A percentile compares a stretch with the other conserved stretches of the same genome.
These are phyloP conservation scores for Oxygymnocypris stewartii DNA, from an alignment of 2,113 vertebrate genomes.

Conservation along the genomic window DNA sequence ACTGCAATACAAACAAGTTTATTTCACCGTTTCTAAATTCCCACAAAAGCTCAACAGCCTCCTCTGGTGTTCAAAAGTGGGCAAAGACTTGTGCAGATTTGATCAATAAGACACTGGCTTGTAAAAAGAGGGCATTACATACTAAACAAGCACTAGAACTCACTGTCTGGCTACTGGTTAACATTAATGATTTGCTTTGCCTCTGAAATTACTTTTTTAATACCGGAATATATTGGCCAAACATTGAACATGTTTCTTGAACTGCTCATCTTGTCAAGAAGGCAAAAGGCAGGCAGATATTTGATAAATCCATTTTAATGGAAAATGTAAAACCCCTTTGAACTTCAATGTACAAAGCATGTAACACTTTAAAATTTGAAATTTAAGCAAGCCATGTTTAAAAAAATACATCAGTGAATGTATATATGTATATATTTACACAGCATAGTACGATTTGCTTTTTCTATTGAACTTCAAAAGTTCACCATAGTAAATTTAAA, in stretches of 20 bases:
- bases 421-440: slow-evolving; percentile 99
- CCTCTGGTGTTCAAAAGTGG: slow-evolving; percentile 28
- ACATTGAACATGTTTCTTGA: background rate
- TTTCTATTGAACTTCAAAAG: slow-evolving; percentile 91
- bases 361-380: slow-evolving; percentile 98
- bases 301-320: slow-evolving; percentile 99
- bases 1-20: background rate
- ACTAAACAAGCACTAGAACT: no score
- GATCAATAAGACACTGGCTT: background rate
- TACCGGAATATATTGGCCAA: background rate
- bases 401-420: slow-evolving; percentile 99
- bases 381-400: slow-evolving; percentile 99
- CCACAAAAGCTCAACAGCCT: background rate
- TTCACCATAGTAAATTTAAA: slow-evolving; percentile 96
- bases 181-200: background rate
- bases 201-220: no score
- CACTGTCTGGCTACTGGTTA: background rate
- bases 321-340: slow-evolving; percentile 99
- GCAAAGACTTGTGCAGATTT: background rate
- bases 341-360: slow-evolving; percentile 99
- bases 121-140: background rate
- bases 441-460: slow-evolving; percentile 87
- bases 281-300: slow-evolving; percentile 51
- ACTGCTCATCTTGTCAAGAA: background rate
- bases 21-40: background rate